Evolutionary conservation across 92 coral and sea anemone genomes (phyloP).

Genomic region (Umimayanthus kanabou): DNA sequence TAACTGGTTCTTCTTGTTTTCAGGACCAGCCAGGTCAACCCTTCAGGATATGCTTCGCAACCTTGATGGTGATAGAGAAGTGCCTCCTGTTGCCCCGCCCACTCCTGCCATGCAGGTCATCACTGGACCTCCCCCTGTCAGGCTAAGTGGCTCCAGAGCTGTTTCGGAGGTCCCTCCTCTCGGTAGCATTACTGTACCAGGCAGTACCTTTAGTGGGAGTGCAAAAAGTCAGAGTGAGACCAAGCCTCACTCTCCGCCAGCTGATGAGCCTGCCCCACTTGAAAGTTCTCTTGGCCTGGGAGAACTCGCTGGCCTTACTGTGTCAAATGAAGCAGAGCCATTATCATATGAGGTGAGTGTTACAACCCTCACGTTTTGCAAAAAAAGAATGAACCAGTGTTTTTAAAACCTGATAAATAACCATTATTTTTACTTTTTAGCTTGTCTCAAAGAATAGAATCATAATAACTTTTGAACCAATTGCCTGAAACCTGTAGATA

Average conservation of each 20-base stretch:
- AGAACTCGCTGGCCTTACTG: slow-evolving; percentile 95
- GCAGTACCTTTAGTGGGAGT: slow-evolving; percentile 51
- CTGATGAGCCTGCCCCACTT: slow-evolving; percentile 70
- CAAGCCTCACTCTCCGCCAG: slow-evolving; percentile 58
- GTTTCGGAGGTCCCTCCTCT: slow-evolving; percentile 92
- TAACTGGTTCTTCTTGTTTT: not conserved
- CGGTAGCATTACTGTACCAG: slow-evolving; percentile 79
- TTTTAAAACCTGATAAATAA: not conserved
- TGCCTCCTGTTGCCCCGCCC: slow-evolving; percentile 53
- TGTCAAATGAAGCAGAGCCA: slow-evolving; percentile 95
- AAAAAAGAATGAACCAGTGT: too few species aligned
- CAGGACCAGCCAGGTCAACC: slow-evolving; percentile 92
- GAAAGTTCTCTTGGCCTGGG: slow-evolving; percentile 91
- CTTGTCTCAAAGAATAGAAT: too few species aligned
- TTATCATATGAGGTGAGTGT: slow-evolving; percentile 84
- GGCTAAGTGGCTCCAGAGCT: slow-evolving; percentile 89
- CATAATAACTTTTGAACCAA: too few species aligned
- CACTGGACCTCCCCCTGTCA: slow-evolving; percentile 89
- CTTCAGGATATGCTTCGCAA: slow-evolving; percentile 97
- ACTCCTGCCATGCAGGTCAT: slow-evolving; percentile 66
- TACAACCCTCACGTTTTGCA: not conserved
- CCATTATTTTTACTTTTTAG: too few species aligned
- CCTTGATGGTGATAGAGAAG: slow-evolving; percentile 89
- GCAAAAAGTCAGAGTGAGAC: slow-evolving; percentile 30
- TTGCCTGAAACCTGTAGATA: too few species aligned